Evolutionary conservation across 1,140 invertebrate species (phyloP), one percentile per base, ranked within the genome.

Genomic region (Stegodyphus dumicola): DNA sequence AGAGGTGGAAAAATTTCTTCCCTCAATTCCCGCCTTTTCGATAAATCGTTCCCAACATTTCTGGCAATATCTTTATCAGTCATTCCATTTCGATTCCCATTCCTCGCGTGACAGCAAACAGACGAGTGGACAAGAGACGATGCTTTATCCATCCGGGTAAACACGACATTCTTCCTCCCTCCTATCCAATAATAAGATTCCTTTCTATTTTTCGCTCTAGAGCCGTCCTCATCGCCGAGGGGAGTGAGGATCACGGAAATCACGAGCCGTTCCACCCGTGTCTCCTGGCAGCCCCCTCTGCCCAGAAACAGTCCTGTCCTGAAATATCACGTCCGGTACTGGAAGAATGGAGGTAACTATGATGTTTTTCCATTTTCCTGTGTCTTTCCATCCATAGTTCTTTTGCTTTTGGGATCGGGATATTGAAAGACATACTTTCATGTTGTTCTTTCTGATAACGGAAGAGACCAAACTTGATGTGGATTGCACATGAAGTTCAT

Each of bases 271-370:
- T 86, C 84, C 33, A 78, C 84, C 13, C 17, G 84, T 13, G 76
- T 86, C 9, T 86, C 84, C 11, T 86, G 84, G 84, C 84, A 86
- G 73, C 84, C 84, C 15, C 84, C 84, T 7, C 56, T 86, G 2
- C 84, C 84, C 13, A 86, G 84, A 69, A 86, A 86, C 60, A 86
- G 84, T 54, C 75, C 75, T 48, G 84, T 86, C 18, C 84, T 86
- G 53, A 86, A 86, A 49, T 86, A 86, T 56, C 84, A 86, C 69
- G 84, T 86, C n/a, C 66, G 84, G 11, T 86, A 86, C 76, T 86
- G 84, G 84, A 86, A 86, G 60, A 86, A 78, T 69, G 84, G 84
- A 86, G 84, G 84, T 86, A 78, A 76, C 49, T 75, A 18, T 52
- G 33, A 3, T 33, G 33, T 3, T 33, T 33, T 33, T 33, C 33